These are phyloP conservation scores for Mus spicilegus DNA, from an alignment of 2,113 vertebrate species.

Conservation along the genomic window DNA sequence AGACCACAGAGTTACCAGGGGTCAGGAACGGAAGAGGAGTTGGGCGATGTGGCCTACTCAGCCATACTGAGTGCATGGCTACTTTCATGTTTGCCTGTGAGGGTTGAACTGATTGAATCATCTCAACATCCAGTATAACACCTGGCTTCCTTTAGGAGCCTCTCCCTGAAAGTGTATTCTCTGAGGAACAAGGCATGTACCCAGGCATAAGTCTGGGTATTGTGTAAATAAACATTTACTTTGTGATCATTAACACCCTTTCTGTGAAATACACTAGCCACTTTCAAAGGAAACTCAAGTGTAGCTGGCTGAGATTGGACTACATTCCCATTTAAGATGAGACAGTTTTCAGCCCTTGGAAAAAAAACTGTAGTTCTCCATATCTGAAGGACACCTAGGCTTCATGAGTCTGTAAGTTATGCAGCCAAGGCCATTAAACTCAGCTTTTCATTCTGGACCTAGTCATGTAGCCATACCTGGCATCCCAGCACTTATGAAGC, in stretches of 20 bases:
- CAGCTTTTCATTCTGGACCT: neutral
- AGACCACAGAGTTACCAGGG: neutral
- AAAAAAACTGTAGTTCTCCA: neutral
- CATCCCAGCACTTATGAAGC: neutral
- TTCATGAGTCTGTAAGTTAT: neutral
- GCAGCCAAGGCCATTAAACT: neutral
- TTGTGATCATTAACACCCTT: neutral
- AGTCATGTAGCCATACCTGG: neutral
- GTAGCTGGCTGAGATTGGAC: neutral
- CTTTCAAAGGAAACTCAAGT: neutral
- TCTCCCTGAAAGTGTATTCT: neutral
- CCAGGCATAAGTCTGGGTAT: neutral
- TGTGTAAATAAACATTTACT: neutral
- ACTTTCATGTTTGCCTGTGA: neutral
- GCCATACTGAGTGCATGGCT: neutral
- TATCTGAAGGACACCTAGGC: neutral
- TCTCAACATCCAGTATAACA: neutral
- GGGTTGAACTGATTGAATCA: neutral
- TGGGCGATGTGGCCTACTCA: neutral
- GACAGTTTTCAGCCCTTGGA: neutral
- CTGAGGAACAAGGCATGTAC: neutral
- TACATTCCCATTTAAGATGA: too few species aligned
- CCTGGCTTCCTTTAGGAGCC: neutral
- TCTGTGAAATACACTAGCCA: neutral
- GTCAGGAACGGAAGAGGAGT: neutral